These are phyloP conservation scores for Steinernema hermaphroditum DNA, from an alignment of 2,888 invertebrate genomes.

Conservation along the genomic window DNA sequence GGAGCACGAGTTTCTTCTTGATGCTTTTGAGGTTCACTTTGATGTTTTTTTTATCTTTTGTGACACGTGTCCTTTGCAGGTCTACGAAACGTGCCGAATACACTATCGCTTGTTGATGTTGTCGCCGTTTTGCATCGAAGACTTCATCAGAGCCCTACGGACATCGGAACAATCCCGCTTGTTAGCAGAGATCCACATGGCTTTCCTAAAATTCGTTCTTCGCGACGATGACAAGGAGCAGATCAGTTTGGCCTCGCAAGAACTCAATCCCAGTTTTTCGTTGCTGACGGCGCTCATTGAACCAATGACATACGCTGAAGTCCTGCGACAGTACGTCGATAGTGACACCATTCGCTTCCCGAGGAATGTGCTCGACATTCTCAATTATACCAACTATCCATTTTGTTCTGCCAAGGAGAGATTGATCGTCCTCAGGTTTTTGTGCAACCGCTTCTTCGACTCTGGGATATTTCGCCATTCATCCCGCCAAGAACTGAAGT, in stretches of 20 bases:
- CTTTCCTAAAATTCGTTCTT: constrained; percentile 82
- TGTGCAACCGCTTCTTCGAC: constrained; percentile 90
- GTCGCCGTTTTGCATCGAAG: constrained; percentile 91
- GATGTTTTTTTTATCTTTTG: neutral
- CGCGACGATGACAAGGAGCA: constrained; percentile 89
- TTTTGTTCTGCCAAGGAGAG: constrained; percentile 80
- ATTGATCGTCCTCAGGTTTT: constrained; percentile 74
- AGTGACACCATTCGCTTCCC: constrained; percentile 46
- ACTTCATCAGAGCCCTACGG: constrained; percentile 88
- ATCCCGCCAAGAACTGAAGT: constrained; percentile 3
- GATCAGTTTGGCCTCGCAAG: constrained; percentile 81
- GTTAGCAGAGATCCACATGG: constrained; percentile 89
- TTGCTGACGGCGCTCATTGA: constrained; percentile 89
- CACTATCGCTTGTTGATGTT: constrained; percentile 83
- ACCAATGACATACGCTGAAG: constrained; percentile 92
- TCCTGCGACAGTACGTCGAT: constrained; percentile 50
- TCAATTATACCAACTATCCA: constrained; percentile 73
- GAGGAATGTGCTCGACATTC: constrained; percentile 44
- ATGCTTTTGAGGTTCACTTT: constrained; percentile 43
- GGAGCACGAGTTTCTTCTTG: constrained; percentile 39
- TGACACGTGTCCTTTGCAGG: constrained; percentile 61
- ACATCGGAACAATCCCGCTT: constrained; percentile 82
- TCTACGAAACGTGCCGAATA: constrained; percentile 91
- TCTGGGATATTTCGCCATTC: constrained; percentile 80
- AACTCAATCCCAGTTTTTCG: constrained; percentile 95